A percentile compares a stretch with the other conserved stretches of the same genome.
Conservation (phyloP, 2,797 vertebrate species). For the Chaetophractus vellerosus region DNA sequence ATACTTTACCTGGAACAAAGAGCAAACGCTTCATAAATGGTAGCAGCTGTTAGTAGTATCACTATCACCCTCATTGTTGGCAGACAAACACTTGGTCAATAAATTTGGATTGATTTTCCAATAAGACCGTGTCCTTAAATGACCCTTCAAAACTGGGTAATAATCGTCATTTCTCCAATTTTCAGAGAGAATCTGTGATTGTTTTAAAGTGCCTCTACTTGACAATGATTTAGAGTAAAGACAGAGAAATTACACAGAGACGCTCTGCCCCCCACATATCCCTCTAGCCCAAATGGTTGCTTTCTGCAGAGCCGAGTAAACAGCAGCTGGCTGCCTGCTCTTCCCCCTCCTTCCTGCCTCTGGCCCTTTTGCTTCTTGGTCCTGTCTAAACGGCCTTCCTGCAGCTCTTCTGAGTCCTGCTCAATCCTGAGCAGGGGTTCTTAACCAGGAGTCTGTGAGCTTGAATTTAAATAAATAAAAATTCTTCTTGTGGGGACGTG, state of each 20-base stretch:
- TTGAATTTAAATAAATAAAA: no score
- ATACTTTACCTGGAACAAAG: not conserved
- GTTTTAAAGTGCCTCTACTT: not conserved
- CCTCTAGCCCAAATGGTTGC: not conserved
- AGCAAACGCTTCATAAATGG: not conserved
- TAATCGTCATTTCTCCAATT: constrained; percentile 17
- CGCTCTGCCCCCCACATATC: not conserved
- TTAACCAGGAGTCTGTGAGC: no score
- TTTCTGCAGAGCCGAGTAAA: not conserved
- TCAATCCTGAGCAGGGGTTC: not conserved
- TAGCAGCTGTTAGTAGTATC: not conserved
- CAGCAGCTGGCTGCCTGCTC: not conserved
- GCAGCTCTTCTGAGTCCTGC: not conserved
- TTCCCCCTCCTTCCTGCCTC: not conserved
- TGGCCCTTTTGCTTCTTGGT: not conserved
- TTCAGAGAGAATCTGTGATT: not conserved
- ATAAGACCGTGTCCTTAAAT: not conserved
- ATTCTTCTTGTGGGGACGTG: no score
- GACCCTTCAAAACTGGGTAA: not conserved
- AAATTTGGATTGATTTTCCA: not conserved
- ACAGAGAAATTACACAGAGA: not conserved
- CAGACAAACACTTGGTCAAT: not conserved
- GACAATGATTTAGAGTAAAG: not conserved
- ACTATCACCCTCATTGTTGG: not conserved
- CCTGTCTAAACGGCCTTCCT: not conserved